These are phyloP conservation scores for Neomorphus geoffroyi DNA, from an alignment of 2,797 vertebrate species.

Conservation along the genomic window DNA sequence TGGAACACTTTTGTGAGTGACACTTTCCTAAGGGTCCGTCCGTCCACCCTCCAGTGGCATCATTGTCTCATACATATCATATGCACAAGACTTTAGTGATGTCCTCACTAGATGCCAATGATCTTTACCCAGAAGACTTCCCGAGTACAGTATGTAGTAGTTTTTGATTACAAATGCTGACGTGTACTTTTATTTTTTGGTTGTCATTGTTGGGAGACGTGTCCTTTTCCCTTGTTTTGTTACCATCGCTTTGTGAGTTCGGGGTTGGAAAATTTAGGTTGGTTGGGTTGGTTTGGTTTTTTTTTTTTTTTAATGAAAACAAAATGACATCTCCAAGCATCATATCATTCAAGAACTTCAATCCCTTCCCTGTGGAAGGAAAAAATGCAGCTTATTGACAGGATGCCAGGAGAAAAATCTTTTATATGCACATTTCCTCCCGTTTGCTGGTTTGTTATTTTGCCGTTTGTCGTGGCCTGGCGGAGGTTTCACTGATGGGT, in stretches of 20 bases:
- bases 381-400: constrained; percentile 69
- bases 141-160: constrained; percentile 67
- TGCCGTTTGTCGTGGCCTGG: not conserved
- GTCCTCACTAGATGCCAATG: constrained; percentile 72
- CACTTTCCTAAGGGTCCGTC: constrained; percentile 17
- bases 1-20: constrained; percentile 58
- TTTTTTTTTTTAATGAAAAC: constrained; percentile 51
- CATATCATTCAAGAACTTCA: constrained; percentile 72
- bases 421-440: constrained; percentile 73
- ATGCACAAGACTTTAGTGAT: constrained; percentile 77
- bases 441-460: constrained; percentile 24
- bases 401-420: constrained; percentile 70
- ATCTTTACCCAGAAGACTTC: constrained; percentile 64
- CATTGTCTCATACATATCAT: constrained; percentile 80
- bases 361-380: constrained; percentile 73
- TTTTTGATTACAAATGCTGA: constrained; percentile 62
- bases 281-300: not conserved
- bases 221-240: constrained; percentile 73
- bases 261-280: constrained; percentile 64
- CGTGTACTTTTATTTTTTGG: constrained; percentile 50
- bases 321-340: constrained; percentile 72
- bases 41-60: constrained; percentile 64
- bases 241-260: constrained; percentile 70
- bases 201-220: constrained; percentile 64
- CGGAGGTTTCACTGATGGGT: constrained; percentile 32